Conservation (phyloP, 2,888 invertebrate genomes). For the Subacronicta megacephala region DNA sequence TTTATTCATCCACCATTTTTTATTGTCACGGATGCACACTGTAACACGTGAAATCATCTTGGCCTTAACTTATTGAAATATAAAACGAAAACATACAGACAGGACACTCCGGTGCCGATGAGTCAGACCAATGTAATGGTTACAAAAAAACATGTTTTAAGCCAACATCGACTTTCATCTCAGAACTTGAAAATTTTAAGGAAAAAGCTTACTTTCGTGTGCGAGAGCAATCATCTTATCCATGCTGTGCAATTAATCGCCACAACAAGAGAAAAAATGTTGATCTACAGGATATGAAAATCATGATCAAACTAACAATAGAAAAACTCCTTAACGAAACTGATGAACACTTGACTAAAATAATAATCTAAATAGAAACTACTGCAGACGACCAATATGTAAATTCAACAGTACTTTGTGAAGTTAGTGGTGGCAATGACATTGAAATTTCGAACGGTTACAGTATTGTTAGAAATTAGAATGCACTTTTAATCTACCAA, state of each 20-base stretch:
- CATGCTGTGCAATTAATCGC: too few species aligned
- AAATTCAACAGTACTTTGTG: too few species aligned
- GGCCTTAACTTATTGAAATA: constrained; percentile 30
- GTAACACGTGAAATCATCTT: constrained; percentile 4
- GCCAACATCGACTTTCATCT: neutral
- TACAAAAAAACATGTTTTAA: neutral
- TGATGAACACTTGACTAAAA: too few species aligned
- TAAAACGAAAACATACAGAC: constrained; percentile 4
- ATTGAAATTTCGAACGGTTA: constrained; percentile 3
- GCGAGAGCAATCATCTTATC: too few species aligned
- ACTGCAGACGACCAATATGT: too few species aligned
- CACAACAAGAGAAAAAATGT: too few species aligned
- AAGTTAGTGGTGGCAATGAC: constrained; percentile 1
- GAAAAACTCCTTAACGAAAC: too few species aligned
- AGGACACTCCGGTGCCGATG: constrained; percentile 19
- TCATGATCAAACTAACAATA: too few species aligned
- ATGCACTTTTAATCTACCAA: neutral
- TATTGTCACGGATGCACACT: neutral
- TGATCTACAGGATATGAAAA: too few species aligned
- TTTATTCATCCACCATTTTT: neutral
- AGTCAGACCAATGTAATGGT: constrained; percentile 9
- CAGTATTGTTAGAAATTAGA: neutral
- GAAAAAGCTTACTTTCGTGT: too few species aligned
- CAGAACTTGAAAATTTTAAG: neutral
- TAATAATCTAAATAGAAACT: too few species aligned